A percentile compares a stretch with the other conserved stretches of the same genome.
These are phyloP conservation scores for Poicephalus gulielmi DNA, from an alignment of 2,113 vertebrate species.

Conservation along the genomic window DNA sequence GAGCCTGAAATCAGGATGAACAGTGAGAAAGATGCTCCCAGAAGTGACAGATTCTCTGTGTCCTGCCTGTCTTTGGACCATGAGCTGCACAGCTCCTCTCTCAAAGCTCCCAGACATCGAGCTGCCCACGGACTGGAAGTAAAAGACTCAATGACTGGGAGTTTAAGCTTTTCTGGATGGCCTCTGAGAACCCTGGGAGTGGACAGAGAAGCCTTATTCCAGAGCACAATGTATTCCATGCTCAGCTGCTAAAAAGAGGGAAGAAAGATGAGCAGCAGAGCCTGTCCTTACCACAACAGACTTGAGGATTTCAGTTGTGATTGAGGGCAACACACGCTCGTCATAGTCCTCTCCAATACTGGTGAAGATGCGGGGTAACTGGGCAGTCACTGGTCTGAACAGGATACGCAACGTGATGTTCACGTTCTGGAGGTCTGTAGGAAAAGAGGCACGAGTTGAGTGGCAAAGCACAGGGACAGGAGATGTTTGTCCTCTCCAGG, in stretches of 20 bases:
- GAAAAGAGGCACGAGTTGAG: neutral
- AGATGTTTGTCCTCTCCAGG: neutral
- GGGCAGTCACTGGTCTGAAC: conserved; percentile 85
- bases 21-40: neutral
- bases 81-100: neutral
- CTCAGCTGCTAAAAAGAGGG: neutral
- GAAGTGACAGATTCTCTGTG: neutral
- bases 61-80: neutral
- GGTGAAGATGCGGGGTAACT: conserved; percentile 93
- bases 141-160: neutral
- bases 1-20: conserved; percentile 75
- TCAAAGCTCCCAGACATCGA: neutral
- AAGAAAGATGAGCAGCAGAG: neutral
- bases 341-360: conserved; percentile 98
- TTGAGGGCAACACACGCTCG: conserved; percentile 94
- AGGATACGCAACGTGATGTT: conserved; percentile 97
- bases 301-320: conserved; percentile 87
- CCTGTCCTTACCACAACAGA: conserved; percentile 79
- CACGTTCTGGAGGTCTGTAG: conserved; percentile 94
- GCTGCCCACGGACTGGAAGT: neutral
- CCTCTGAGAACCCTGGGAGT: neutral
- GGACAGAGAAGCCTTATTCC: neutral
- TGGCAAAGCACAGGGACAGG: neutral
- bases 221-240: accelerated
- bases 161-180: neutral